Evolutionary conservation across 2,797 vertebrate species (phyloP).

Genomic region (Lagorchestes hirsutus): DNA sequence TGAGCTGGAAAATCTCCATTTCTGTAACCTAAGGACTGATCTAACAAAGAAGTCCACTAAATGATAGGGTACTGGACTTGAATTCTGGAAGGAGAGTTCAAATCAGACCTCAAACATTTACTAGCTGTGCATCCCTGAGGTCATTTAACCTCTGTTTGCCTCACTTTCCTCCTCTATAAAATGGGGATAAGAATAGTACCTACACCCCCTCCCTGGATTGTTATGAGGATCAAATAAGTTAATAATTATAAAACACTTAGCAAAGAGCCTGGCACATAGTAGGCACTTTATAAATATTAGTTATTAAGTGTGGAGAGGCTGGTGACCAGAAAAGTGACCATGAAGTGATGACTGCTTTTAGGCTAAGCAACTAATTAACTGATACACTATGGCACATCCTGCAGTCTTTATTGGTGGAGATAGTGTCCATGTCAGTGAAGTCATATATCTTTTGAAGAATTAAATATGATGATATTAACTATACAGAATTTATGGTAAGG

Average conservation of each 20-base stretch:
- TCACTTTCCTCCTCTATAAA: constrained; percentile 1
- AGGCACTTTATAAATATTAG: neutral
- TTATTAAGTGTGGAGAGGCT: neutral
- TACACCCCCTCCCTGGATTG: neutral
- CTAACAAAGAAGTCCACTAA: neutral
- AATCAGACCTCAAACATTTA: neutral
- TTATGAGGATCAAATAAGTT: neutral
- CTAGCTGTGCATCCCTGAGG: neutral
- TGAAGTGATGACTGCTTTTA: neutral
- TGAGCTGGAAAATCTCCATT: too few relatives aligned
- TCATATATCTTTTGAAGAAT: neutral
- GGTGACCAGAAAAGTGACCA: neutral
- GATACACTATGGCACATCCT: neutral
- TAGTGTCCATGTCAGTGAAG: neutral
- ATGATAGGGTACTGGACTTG: neutral
- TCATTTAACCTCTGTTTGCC: neutral
- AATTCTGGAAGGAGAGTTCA: neutral
- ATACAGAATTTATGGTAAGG: neutral
- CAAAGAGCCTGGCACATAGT: neutral
- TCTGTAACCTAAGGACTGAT: too few relatives aligned
- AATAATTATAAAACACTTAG: neutral
- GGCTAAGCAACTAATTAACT: neutral
- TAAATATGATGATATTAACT: neutral
- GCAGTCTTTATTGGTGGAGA: neutral
- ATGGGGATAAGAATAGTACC: neutral